A percentile compares a stretch with the other conserved stretches of the same genome.
These are phyloP conservation scores for Drosophila peninsularis DNA, from an alignment of 2,888 invertebrate genomes.

Conservation along the genomic window DNA sequence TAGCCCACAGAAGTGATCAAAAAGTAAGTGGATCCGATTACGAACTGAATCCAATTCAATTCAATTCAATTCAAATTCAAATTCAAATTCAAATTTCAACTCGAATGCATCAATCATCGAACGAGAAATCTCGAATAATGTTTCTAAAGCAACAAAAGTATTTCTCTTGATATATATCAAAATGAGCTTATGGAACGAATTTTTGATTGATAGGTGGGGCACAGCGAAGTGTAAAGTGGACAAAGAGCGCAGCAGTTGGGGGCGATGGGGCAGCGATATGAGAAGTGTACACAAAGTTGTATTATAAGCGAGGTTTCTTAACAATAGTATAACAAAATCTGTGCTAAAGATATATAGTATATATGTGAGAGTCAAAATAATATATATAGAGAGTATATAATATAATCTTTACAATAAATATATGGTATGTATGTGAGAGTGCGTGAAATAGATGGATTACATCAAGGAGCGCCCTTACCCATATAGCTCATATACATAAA, in stretches of 20 bases:
- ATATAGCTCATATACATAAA: no score
- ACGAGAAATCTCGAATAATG: conserved; percentile 31
- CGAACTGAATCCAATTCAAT: conserved; percentile 39
- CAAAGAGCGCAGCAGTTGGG: background rate
- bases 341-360: no score
- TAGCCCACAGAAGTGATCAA: conserved; percentile 53
- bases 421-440: no score
- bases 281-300: no score
- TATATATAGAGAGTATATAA: no score
- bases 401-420: no score
- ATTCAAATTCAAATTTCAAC: conserved; percentile 34
- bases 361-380: no score
- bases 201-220: conserved; percentile 66
- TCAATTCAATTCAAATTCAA: conserved; percentile 49
- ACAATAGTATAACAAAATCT: no score
- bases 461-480: no score
- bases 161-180: conserved; percentile 4
- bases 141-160: conserved; percentile 15
- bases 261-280: background rate
- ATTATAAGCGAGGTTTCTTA: no score
- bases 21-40: conserved; percentile 70
- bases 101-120: conserved; percentile 69
- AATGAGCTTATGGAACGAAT: conserved; percentile 70
- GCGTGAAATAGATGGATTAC: no score
- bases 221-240: background rate